Percentiles rank a stretch among this genome's conserved stretches.
Evolutionary conservation across 2,888 invertebrate genomes (phyloP).

Genomic region (Lasioglossum zephyrum): DNA sequence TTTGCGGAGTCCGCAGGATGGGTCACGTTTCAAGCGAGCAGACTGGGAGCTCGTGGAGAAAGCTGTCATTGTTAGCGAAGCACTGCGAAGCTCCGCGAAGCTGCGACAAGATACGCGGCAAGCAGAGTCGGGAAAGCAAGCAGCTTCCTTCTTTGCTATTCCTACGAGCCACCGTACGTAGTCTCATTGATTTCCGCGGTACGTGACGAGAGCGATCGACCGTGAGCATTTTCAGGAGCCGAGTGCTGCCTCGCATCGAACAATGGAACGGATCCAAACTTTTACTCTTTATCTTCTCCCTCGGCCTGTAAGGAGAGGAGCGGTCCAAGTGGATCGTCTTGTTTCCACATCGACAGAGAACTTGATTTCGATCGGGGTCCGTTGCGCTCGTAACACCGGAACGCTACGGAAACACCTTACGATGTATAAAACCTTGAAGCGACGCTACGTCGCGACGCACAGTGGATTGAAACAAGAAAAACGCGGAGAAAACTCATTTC

Average conservation of each 20-base stretch:
- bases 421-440: neutral
- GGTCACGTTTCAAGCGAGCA: neutral
- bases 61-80: neutral
- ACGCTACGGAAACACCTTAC: neutral
- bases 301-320: neutral
- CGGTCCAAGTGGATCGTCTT: constrained; percentile 62
- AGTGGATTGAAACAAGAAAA: too few relatives aligned
- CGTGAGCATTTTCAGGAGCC: constrained; percentile 46
- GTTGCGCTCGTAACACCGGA: neutral
- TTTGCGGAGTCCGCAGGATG: neutral
- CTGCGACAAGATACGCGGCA: neutral
- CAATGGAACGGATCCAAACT: constrained; percentile 46
- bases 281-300: constrained; percentile 38
- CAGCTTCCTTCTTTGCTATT: constrained; percentile 48
- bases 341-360: constrained; percentile 59
- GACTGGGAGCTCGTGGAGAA: neutral
- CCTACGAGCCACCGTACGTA: constrained; percentile 53
- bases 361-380: constrained; percentile 15
- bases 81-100: neutral
- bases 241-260: constrained; percentile 16
- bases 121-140: neutral
- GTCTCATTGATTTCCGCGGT: constrained; percentile 74
- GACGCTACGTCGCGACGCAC: neutral
- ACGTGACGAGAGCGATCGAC: constrained; percentile 69
- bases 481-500: too few relatives aligned